Evolutionary conservation across 2,888 invertebrate genomes (phyloP).

Genomic region (Nasonia oneida): DNA sequence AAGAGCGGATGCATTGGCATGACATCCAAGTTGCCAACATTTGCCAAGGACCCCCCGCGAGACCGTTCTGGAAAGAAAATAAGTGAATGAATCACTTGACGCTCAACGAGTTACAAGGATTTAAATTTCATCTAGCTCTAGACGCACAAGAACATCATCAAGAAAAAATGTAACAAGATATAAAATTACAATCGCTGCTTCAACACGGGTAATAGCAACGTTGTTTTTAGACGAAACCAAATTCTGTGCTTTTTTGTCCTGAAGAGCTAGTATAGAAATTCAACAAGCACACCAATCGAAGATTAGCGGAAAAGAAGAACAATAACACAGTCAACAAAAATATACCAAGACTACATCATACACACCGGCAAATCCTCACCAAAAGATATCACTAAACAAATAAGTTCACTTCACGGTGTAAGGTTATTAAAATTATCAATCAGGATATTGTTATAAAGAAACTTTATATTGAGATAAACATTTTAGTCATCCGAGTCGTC

Average conservation of each 20-base stretch:
- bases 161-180: slow-evolving; percentile 4
- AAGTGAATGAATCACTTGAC: slow-evolving; percentile 10
- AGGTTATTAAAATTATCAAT: slow-evolving; percentile 11
- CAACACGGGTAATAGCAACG: not conserved
- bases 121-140: slow-evolving; percentile 36
- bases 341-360: slow-evolving; percentile 17
- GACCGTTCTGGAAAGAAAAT: slow-evolving; percentile 6
- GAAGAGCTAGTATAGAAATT: slow-evolving; percentile 2
- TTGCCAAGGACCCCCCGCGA: not conserved
- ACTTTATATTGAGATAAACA: slow-evolving; percentile 47
- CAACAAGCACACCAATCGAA: slow-evolving; percentile 4
- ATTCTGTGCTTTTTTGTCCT: not conserved
- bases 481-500: slow-evolving; percentile 45
- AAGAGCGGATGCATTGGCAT: slow-evolving; percentile 32
- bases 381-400: not conserved
- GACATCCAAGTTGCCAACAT: slow-evolving; percentile 2
- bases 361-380: slow-evolving; percentile 4
- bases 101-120: slow-evolving; percentile 19
- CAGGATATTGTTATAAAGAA: slow-evolving; percentile 2
- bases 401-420: slow-evolving; percentile 36
- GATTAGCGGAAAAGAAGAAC: slow-evolving; percentile 39
- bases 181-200: slow-evolving; percentile 27
- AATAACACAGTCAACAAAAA: slow-evolving; percentile 20
- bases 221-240: not conserved
- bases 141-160: slow-evolving; percentile 16